Evolutionary conservation across 2,113 vertebrate genomes (phyloP).

Genomic region (Arvicanthis niloticus): DNA sequence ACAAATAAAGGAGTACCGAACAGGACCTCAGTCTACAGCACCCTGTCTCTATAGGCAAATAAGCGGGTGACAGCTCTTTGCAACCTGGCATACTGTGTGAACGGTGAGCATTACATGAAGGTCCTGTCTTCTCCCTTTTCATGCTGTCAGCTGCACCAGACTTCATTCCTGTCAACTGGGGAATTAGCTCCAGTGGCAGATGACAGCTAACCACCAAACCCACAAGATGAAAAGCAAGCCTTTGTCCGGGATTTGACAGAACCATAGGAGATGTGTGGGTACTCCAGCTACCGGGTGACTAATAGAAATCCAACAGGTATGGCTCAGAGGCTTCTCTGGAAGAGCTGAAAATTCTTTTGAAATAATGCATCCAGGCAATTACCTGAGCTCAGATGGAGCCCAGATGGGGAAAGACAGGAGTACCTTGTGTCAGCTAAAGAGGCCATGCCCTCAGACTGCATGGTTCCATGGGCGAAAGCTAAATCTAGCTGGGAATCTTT

Average conservation of each 20-base stretch:
- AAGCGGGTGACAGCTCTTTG: background rate
- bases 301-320: background rate
- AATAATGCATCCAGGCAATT: background rate
- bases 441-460: background rate
- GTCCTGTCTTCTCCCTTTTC: background rate
- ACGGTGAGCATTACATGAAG: background rate
- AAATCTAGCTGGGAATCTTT: background rate
- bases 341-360: background rate
- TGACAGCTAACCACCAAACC: background rate
- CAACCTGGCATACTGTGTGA: background rate
- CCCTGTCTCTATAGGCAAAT: background rate
- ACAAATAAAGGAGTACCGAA: background rate
- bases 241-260: background rate
- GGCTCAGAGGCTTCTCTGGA: background rate
- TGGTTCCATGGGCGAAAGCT: accelerated
- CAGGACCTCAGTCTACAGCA: background rate
- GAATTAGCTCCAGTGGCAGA: background rate
- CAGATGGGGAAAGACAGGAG: background rate
- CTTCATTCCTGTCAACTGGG: background rate
- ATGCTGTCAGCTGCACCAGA: background rate
- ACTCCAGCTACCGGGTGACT: background rate
- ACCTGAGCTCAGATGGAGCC: background rate
- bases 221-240: background rate
- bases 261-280: background rate
- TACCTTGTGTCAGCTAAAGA: background rate